phyloP scores from a whole-genome alignment of 2,797 vertebrate genomes.

The Enteromius paludinosus region DNA sequence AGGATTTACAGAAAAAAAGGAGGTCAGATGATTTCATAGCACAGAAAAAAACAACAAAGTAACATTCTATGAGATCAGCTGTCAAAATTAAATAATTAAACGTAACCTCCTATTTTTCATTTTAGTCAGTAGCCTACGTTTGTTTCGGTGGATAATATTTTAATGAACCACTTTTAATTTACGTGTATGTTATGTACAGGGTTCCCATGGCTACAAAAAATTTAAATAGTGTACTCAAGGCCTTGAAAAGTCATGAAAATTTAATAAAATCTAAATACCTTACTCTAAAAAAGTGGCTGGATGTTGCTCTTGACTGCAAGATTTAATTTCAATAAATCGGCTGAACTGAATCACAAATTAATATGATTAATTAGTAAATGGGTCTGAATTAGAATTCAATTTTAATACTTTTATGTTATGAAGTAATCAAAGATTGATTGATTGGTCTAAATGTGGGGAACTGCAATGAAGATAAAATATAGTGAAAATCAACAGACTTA shows the following conservation, averaged over 20 bases:
- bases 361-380: too few relatives aligned
- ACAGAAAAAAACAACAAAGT: background rate
- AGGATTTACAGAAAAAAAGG: background rate
- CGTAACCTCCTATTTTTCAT: background rate
- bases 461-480: background rate
- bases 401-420: too few relatives aligned
- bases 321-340: background rate
- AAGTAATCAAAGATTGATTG: too few relatives aligned
- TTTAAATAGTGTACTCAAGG: background rate
- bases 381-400: too few relatives aligned
- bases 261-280: background rate
- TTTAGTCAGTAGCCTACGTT: background rate
- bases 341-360: background rate
- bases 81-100: background rate
- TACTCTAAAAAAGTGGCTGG: background rate
- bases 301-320: background rate
- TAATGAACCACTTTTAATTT: background rate
- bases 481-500: background rate
- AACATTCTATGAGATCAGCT: background rate
- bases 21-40: background rate
- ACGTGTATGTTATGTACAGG: background rate
- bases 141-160: background rate
- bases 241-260: background rate
- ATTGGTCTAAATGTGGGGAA: background rate
- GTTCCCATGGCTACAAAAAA: background rate